These are phyloP conservation scores for Corvus cornix DNA, from an alignment of 2,113 vertebrate species.

Conservation along the genomic window DNA sequence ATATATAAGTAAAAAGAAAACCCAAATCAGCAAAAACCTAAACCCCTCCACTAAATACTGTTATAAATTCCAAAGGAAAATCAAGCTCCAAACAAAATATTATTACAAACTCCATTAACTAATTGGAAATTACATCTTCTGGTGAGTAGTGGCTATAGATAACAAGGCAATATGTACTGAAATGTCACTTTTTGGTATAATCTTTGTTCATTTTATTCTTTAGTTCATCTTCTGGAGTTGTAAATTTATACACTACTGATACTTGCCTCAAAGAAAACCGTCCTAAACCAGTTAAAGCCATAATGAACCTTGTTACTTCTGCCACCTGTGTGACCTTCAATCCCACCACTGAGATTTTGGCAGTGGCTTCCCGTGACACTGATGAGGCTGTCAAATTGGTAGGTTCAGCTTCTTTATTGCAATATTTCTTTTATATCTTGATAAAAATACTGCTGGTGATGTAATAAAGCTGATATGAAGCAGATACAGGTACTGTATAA, in stretches of 20 bases:
- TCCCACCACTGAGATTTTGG: slow-evolving; percentile 87
- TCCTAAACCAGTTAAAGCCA: slow-evolving; percentile 86
- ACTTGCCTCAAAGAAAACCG: slow-evolving; percentile 78
- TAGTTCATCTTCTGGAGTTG: slow-evolving; percentile 89
- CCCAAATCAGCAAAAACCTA: background rate
- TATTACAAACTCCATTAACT: background rate
- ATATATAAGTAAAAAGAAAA: background rate
- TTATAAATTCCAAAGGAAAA: background rate
- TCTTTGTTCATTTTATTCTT: background rate
- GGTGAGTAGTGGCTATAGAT: background rate
- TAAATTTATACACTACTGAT: slow-evolving; percentile 90
- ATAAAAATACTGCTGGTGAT: background rate
- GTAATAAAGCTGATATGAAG: background rate
- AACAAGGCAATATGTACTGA: background rate
- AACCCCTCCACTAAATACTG: background rate
- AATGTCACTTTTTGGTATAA: background rate
- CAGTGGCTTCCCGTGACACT: slow-evolving; percentile 80
- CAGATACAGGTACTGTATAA: background rate
- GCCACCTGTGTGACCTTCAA: slow-evolving; percentile 87
- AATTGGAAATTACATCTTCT: background rate
- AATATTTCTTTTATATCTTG: background rate
- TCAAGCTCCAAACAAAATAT: background rate
- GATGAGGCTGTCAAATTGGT: slow-evolving; percentile 90
- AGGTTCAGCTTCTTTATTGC: slow-evolving; percentile 20
- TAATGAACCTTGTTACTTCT: slow-evolving; percentile 92